Percentiles rank a stretch among this genome's conserved stretches.
phyloP scores from a whole-genome alignment of 2,113 vertebrate species.

The Cottus gobio region DNA sequence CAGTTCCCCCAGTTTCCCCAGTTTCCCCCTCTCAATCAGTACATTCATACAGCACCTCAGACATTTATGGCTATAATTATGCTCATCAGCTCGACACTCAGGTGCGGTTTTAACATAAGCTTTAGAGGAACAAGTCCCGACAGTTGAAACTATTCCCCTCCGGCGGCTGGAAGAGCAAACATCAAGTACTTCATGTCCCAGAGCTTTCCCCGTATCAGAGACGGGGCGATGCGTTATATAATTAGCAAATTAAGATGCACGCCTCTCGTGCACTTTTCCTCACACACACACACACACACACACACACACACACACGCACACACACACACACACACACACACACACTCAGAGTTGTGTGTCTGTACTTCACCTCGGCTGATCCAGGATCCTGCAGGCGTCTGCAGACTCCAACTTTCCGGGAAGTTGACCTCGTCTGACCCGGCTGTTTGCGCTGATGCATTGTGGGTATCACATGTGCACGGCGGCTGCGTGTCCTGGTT shows the following conservation, averaged over 20 bases:
- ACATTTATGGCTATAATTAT: conserved; percentile 71
- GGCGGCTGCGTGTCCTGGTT: not conserved
- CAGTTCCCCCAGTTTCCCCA: conserved; percentile 16
- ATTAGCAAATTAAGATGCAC: conserved; percentile 46
- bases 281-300: conserved; percentile 42
- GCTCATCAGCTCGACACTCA: conserved; percentile 65
- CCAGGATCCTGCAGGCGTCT: conserved; percentile 26
- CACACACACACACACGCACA: too few species aligned
- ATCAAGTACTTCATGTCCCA: conserved; percentile 49
- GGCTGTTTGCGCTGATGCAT: conserved; percentile 30
- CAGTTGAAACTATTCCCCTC: conserved; percentile 79
- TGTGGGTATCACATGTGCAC: not conserved
- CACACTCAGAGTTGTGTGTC: too few species aligned
- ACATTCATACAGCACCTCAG: conserved; percentile 57
- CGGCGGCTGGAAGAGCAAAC: conserved; percentile 59
- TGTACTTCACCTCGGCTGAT: conserved; percentile 24
- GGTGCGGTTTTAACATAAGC: conserved; percentile 79
- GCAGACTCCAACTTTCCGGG: conserved; percentile 21
- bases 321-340: too few species aligned
- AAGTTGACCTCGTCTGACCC: conserved; percentile 38
- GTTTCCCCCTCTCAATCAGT: conserved; percentile 34
- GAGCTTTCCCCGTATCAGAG: conserved; percentile 28
- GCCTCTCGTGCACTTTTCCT: conserved; percentile 25
- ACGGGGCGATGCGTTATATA: conserved; percentile 42
- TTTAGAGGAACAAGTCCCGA: conserved; percentile 78